phyloP scores from a whole-genome alignment of 2,113 vertebrate species.

The Sturnus vulgaris region DNA sequence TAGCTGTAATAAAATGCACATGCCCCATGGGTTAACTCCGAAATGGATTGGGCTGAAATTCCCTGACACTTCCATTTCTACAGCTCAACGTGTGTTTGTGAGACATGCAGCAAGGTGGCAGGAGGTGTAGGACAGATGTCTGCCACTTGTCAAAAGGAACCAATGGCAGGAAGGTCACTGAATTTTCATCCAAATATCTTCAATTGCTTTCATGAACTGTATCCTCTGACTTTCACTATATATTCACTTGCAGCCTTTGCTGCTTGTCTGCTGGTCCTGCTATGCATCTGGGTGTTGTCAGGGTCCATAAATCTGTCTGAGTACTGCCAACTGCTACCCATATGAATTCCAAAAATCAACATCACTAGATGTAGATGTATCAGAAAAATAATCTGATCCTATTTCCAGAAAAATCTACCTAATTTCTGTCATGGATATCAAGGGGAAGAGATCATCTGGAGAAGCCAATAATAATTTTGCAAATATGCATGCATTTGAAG shows the following conservation, averaged over 20 bases:
- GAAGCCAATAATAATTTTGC: background rate
- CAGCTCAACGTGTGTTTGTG: background rate
- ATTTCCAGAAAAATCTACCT: background rate
- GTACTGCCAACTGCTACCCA: background rate
- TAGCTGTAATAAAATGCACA: background rate
- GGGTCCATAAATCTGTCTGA: slow-evolving; percentile 17
- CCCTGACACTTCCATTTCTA: background rate
- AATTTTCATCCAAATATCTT: background rate
- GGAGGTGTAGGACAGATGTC: background rate
- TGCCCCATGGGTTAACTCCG: background rate
- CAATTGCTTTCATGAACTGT: background rate
- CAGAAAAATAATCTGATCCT: background rate
- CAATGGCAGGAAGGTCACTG: background rate
- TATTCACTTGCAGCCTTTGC: background rate
- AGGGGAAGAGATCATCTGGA: background rate
- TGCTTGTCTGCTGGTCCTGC: background rate
- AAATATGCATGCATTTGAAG: background rate
- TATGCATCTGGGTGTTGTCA: slow-evolving; percentile 2
- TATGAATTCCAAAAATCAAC: background rate
- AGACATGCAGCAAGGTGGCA: background rate
- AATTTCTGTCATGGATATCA: background rate
- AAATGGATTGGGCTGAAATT: background rate
- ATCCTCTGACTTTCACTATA: background rate
- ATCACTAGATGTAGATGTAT: background rate
- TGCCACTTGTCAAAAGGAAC: background rate